Conservation (phyloP, 2,888 invertebrate species). For the Bombylius discolor region DNA sequence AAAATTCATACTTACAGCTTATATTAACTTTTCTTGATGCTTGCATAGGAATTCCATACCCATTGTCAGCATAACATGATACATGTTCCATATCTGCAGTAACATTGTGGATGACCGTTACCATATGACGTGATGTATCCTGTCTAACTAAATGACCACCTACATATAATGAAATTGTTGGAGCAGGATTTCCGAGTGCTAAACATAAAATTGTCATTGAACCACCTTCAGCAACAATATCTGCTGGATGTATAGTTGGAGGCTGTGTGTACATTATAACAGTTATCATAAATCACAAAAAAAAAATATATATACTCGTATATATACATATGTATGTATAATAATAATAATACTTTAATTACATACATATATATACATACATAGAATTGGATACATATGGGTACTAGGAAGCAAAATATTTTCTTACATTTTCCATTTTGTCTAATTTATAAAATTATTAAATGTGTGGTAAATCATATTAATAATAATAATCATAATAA, state of each 20-base stretch:
- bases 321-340: background rate
- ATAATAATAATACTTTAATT: too few species aligned
- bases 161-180: constrained; percentile 71
- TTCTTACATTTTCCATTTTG: too few species aligned
- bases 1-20: constrained; percentile 49
- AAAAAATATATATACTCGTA: background rate
- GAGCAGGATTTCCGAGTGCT: constrained; percentile 74
- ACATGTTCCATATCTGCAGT: constrained; percentile 75
- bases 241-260: constrained; percentile 71
- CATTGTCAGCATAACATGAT: constrained; percentile 79
- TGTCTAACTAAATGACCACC: constrained; percentile 60
- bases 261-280: constrained; percentile 39
- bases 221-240: constrained; percentile 69
- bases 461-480: too few species aligned
- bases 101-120: constrained; percentile 73
- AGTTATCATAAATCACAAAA: constrained; percentile 9
- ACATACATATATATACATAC: too few species aligned
- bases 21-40: constrained; percentile 67
- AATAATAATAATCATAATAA: too few species aligned
- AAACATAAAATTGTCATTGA: constrained; percentile 77
- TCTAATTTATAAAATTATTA: too few species aligned
- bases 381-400: too few species aligned
- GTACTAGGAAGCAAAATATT: too few species aligned
- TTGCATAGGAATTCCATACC: constrained; percentile 77
- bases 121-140: constrained; percentile 72